Base-by-base conservation (phyloP, 2,113 vertebrate species). In the Glaucidium brasilianum region DNA sequence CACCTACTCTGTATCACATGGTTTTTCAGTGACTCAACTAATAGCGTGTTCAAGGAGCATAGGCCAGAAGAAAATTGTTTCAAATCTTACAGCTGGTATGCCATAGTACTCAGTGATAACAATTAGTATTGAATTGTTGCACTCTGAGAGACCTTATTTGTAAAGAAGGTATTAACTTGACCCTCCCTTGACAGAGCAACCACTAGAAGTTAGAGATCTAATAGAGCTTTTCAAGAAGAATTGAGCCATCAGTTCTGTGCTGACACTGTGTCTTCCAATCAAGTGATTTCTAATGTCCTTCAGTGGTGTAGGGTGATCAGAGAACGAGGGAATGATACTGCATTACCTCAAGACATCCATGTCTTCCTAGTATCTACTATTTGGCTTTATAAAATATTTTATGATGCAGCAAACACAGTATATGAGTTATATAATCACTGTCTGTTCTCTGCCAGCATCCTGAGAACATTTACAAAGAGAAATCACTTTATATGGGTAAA, bases 311-410 rank as follows among this genome's bases (percentile, higher is more conserved):
- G 15, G 47, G 16, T 87, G 77, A 53, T 79, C 53, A 92, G 62
- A 87, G 35, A 79, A 81, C 27, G 14, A 1, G 23, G 50, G 91
- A 85, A 79, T 85, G 9, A 58, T 85, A 43, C n/a, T 76, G 53
- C 62, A 23, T 88, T 92, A 92, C 15, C 45, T 37, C 4, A 9
- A 56, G 72, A 76, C 34, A 43, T 74, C 82, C 3, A 5, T 91
- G 50, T n/a, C 53, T 91, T 94, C 73, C 49, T 82, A 50, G 10
- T 75, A 8, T 68, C 50, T 79, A 76, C 26, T 73, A 4, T 85
- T 91, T 88, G 59, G 50, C 84, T 94, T 95, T 94, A 47, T 75
- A 62, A 94, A 96, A 88, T 63, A 23, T 34, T 92, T 95, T 66
- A 68, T 82, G 74, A 63, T 92, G 87, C 41, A 13, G 41, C 80